Evolutionary conservation across 2,888 invertebrate species (phyloP).

Genomic region (Anarsia innoxiella): DNA sequence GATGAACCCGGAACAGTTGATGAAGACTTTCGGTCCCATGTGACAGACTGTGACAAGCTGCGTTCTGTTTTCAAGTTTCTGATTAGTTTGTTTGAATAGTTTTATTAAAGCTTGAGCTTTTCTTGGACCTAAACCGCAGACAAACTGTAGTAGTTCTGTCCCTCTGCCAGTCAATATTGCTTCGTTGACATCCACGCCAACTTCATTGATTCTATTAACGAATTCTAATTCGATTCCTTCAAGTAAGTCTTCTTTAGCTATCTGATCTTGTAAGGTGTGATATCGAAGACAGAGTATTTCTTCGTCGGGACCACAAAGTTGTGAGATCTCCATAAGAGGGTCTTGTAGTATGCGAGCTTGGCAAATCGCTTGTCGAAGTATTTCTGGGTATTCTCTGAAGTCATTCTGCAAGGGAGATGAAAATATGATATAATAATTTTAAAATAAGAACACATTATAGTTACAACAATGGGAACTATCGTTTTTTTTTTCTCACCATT

Average conservation of each 20-base stretch:
- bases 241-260: constrained; percentile 88
- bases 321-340: constrained; percentile 96
- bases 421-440: too few species aligned
- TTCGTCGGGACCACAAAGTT: constrained; percentile 96
- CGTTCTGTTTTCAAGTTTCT: constrained; percentile 93
- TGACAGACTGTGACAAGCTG: constrained; percentile 96
- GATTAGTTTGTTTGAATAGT: constrained; percentile 92
- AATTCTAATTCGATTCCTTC: constrained; percentile 92
- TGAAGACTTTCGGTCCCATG: constrained; percentile 98
- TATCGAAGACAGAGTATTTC: constrained; percentile 96
- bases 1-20: constrained; percentile 99
- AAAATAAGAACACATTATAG: too few species aligned
- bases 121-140: constrained; percentile 96
- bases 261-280: constrained; percentile 88
- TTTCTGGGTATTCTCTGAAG: constrained; percentile 93
- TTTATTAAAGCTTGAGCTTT: constrained; percentile 92
- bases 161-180: constrained; percentile 93
- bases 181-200: constrained; percentile 97
- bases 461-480: too few species aligned
- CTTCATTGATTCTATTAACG: constrained; percentile 97
- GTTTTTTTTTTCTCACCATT: too few species aligned
- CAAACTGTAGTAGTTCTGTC: constrained; percentile 93
- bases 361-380: constrained; percentile 94
- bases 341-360: constrained; percentile 95
- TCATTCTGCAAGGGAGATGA: constrained; percentile 78